phyloP scores from a whole-genome alignment of 1,140 invertebrate species.

The Platyura marginata region DNA sequence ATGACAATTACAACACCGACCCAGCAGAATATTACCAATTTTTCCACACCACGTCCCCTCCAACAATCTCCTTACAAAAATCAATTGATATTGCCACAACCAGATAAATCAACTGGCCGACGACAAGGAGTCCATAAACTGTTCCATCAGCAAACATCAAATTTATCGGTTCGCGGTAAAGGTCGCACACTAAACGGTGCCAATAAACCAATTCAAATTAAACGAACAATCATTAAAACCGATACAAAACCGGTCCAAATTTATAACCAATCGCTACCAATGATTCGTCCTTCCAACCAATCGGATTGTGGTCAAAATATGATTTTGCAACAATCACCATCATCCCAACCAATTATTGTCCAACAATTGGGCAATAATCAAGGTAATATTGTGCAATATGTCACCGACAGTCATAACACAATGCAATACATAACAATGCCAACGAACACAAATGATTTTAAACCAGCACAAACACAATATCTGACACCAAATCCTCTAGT shows the following conservation, averaged over 20 bases:
- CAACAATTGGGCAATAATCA: conserved; percentile 11
- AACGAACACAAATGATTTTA: conserved; percentile 11
- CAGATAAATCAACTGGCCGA: neutral
- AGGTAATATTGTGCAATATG: conserved; percentile 18
- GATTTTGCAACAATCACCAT: neutral
- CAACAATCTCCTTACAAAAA: neutral
- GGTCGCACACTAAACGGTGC: neutral
- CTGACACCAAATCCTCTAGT: conserved; percentile 9
- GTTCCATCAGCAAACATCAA: neutral
- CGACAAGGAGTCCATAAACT: neutral
- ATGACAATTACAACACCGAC: neutral
- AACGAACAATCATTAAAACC: neutral
- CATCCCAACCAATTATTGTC: conserved; percentile 11
- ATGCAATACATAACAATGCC: conserved; percentile 21
- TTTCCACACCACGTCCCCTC: neutral
- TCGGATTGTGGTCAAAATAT: neutral
- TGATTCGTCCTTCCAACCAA: neutral
- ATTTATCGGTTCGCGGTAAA: neutral
- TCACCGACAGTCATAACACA: conserved; percentile 13
- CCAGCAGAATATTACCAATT: neutral
- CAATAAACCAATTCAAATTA: conserved; percentile 2
- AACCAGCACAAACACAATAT: conserved; percentile 12
- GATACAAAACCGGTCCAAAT: neutral
- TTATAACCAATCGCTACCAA: neutral
- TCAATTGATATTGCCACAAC: neutral